Evolutionary conservation across 2,888 invertebrate genomes (phyloP), one percentile per base, ranked within the genome.

Genomic region (Bedellia somnulentella): DNA sequence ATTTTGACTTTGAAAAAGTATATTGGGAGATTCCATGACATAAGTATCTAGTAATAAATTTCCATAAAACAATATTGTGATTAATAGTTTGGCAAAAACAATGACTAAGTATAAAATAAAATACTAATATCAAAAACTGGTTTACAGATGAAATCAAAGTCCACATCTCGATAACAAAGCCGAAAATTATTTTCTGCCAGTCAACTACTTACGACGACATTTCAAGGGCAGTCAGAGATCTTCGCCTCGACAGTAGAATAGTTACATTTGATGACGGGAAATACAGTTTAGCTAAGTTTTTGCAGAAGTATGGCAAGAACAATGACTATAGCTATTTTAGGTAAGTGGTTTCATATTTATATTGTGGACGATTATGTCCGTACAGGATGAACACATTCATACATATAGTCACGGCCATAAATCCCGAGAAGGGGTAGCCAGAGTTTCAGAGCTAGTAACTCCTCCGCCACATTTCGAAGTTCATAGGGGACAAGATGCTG

Each of bases 171-270:
- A 33, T 58, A 24, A 46, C 57, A 0, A 35, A 39, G 11, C 70
- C 70, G 0, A 58, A 51, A 39, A 41, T 68, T 34, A 57, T 54
- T 0, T 63, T 68, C 31, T 67, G 68, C 32, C 52, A 60, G 31
- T 36, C 42, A n/a, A 51, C 52, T 2, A 32, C 41, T 0, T 43
- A 45, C 11, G 42, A 47, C 0, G 35, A 44, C 1, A 58, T 53
- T 28, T 18, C 36, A 1, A 34, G 31, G 9, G 61, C 49, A 0
- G 49, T 45, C 0, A 23, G 37, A 5, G 49, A 54, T 2, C 34
- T 67, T 3, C 52, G 40, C 0, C 35, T 64, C 4, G 39, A 53
- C 5, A 46, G 53, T 0, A 55, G 42, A 34, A 35, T 68, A 4
- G 38, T 62, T 9, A 52, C 53, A 2, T 67, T 58, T 16, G 62